phyloP scores from a whole-genome alignment of 2,888 invertebrate species.

The Homarus gammarus region DNA sequence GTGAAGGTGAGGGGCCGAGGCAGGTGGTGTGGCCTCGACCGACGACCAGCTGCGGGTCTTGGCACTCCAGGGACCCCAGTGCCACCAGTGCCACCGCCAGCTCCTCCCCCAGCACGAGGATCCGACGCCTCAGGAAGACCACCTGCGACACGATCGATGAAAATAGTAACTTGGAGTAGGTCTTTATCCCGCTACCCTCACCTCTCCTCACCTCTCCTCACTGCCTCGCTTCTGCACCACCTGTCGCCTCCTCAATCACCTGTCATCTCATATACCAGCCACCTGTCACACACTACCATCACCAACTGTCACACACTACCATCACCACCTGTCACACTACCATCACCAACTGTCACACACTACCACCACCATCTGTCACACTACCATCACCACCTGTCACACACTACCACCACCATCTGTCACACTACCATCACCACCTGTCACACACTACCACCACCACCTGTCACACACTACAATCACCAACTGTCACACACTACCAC shows the following conservation, averaged over 20 bases:
- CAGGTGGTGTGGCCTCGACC: not conserved
- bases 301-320: not conserved
- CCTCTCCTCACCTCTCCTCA: not conserved
- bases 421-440: not conserved
- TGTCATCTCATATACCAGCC: not conserved
- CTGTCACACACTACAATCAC: not conserved
- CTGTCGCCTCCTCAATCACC: not conserved
- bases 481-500: not conserved
- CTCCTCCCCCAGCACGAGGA: conserved; percentile 17
- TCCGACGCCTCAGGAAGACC: conserved; percentile 30
- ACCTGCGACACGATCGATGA: conserved; percentile 55
- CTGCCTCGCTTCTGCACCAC: not conserved
- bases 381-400: not conserved
- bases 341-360: not conserved
- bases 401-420: not conserved
- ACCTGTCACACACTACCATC: not conserved
- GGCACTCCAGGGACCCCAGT: not conserved
- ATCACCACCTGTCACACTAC: not conserved
- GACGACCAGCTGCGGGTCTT: not conserved
- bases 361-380: not conserved
- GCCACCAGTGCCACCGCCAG: not conserved
- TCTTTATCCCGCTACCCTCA: not conserved
- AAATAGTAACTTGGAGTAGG: conserved; percentile 58
- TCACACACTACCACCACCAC: not conserved
- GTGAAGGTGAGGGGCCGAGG: not conserved